Conservation (phyloP, 2,888 invertebrate species). For the Oscheius sp. region DNA sequence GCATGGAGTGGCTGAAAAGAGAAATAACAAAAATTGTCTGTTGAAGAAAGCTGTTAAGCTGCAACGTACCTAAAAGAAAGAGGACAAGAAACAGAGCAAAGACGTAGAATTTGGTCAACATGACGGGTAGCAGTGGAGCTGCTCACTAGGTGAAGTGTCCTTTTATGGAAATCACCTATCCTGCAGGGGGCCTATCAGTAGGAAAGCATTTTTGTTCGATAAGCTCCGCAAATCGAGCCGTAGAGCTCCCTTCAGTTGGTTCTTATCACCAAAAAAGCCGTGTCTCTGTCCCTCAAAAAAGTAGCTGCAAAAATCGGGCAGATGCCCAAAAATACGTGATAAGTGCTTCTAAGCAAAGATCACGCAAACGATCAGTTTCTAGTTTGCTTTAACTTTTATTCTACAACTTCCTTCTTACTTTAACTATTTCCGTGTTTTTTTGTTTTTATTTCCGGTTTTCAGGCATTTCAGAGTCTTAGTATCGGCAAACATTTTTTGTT, state of each 20-base stretch:
- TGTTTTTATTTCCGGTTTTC: too few relatives aligned
- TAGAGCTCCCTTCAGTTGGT: neutral
- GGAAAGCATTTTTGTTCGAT: neutral
- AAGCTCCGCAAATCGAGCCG: neutral
- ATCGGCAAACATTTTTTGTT: too few relatives aligned
- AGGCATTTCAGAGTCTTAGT: too few relatives aligned
- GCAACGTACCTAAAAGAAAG: neutral
- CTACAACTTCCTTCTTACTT: too few relatives aligned
- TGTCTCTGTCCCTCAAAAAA: neutral
- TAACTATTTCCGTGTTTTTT: too few relatives aligned
- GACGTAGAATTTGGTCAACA: neutral
- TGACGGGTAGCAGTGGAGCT: neutral
- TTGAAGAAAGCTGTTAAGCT: too few relatives aligned
- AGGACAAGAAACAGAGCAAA: neutral
- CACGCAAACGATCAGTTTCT: too few relatives aligned
- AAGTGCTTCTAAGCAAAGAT: too few relatives aligned
- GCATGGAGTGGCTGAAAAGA: neutral
- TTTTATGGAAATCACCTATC: constrained; percentile 14
- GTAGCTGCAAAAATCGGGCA: too few relatives aligned
- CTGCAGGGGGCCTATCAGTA: neutral
- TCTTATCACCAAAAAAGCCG: constrained; percentile 7
- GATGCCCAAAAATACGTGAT: too few relatives aligned
- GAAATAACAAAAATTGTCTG: too few relatives aligned
- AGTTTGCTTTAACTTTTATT: too few relatives aligned
- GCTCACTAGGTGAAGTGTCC: neutral